These are phyloP conservation scores for Oceanodroma tethys DNA, from an alignment of 2,113 vertebrate species.

Conservation along the genomic window DNA sequence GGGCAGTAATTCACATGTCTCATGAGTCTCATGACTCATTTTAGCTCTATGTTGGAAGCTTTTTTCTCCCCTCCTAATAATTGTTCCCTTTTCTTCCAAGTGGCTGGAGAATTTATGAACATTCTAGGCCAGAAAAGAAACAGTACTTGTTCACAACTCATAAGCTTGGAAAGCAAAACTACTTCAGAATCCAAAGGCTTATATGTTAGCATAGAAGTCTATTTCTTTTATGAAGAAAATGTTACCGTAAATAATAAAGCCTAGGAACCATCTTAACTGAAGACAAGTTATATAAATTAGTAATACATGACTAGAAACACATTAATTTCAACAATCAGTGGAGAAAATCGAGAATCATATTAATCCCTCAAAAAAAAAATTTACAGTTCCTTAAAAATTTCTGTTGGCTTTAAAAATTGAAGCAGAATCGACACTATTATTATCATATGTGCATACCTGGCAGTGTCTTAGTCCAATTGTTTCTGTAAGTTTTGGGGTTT, in stretches of 20 bases:
- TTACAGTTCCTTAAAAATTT: not conserved
- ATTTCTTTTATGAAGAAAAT: not conserved
- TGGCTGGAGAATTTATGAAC: not conserved
- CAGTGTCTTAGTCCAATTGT: not conserved
- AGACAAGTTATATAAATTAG: not conserved
- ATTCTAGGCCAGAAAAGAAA: not conserved
- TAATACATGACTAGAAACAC: not conserved
- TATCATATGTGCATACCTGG: fast-evolving
- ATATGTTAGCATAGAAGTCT: not conserved
- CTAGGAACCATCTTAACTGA: not conserved
- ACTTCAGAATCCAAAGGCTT: not conserved
- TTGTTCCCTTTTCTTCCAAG: not conserved
- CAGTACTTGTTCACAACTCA: not conserved
- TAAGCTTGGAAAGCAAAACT: not conserved
- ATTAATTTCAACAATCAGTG: not conserved
- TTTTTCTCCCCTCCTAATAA: not conserved
- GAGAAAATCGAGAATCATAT: not conserved
- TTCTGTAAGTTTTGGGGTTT: not conserved
- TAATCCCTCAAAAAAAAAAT: not conserved
- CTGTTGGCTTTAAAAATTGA: not conserved
- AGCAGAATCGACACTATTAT: not conserved
- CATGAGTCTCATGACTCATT: too few species aligned
- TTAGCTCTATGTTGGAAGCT: not conserved
- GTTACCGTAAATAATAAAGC: not conserved
- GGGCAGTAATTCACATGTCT: not conserved